phyloP scores from a whole-genome alignment of 2,797 vertebrate species.

The Gymnoscopelus microlampas region DNA sequence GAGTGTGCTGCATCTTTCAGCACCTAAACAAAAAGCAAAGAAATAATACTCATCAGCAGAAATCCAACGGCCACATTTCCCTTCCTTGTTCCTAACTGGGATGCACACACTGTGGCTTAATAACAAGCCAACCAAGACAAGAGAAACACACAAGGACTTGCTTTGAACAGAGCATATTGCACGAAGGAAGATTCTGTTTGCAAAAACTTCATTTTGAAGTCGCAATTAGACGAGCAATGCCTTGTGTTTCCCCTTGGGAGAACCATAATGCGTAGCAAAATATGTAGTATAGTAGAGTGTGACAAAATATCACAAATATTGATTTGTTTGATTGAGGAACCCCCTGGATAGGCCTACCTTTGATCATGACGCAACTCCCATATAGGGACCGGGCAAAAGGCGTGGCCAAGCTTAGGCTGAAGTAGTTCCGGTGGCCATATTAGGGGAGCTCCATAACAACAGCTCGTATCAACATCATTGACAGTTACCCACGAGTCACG shows the following conservation, averaged over 20 bases:
- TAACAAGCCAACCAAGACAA: conserved; percentile 44
- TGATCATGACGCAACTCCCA: no score
- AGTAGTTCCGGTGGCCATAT: no score
- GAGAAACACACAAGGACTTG: background rate
- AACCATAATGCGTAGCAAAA: conserved; percentile 3
- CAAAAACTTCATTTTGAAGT: conserved; percentile 36
- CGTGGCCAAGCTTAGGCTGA: no score
- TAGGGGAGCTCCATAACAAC: no score
- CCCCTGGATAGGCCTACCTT: no score
- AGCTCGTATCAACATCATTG: no score
- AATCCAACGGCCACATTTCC: conserved; percentile 64
- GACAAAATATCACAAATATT: no score
- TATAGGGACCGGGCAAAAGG: no score
- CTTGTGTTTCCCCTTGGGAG: conserved; percentile 12
- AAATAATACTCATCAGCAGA: conserved; percentile 69
- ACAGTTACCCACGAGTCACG: no score
- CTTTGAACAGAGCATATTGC: conserved; percentile 24
- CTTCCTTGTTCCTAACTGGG: conserved; percentile 48
- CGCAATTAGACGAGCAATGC: conserved; percentile 30
- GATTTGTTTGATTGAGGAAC: no score
- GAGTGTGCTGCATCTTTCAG: conserved; percentile 47
- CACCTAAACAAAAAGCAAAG: conserved; percentile 64
- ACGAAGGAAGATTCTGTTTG: conserved; percentile 27
- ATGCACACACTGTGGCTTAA: conserved; percentile 49
- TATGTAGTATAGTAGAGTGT: no score